phyloP scores from a whole-genome alignment of 1,140 invertebrate genomes.

The Procambarus virginalis region DNA sequence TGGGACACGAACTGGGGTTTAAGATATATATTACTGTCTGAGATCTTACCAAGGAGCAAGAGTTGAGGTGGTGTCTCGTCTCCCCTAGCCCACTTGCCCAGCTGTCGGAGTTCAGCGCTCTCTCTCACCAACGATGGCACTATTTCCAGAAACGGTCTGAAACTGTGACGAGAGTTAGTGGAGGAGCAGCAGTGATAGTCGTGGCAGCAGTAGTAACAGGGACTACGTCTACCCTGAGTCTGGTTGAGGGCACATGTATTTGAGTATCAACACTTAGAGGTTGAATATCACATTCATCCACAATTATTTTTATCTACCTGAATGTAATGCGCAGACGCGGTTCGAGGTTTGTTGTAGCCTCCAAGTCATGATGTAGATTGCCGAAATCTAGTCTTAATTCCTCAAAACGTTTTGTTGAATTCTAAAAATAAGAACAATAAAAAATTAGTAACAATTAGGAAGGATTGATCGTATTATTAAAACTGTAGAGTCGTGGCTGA shows the following conservation, averaged over 20 bases:
- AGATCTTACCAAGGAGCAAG: conserved; percentile 1
- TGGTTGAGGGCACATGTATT: no score
- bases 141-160: neutral
- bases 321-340: neutral
- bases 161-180: neutral
- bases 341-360: neutral
- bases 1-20: no score
- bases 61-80: conserved; percentile 6
- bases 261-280: no score
- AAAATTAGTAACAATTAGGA: neutral
- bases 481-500: no score
- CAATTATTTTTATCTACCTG: neutral
- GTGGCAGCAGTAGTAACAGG: neutral
- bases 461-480: no score
- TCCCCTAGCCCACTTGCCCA: conserved; percentile 15
- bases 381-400: neutral
- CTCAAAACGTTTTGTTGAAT: neutral
- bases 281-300: neutral
- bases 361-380: neutral
- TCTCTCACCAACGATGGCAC: neutral
- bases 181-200: neutral
- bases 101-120: conserved; percentile 19
- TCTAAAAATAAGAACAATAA: neutral
- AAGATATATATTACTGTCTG: no score
- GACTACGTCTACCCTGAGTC: no score